Conservation (phyloP, 92 coral and sea anemone species). For the Epizoanthus rinbou region DNA sequence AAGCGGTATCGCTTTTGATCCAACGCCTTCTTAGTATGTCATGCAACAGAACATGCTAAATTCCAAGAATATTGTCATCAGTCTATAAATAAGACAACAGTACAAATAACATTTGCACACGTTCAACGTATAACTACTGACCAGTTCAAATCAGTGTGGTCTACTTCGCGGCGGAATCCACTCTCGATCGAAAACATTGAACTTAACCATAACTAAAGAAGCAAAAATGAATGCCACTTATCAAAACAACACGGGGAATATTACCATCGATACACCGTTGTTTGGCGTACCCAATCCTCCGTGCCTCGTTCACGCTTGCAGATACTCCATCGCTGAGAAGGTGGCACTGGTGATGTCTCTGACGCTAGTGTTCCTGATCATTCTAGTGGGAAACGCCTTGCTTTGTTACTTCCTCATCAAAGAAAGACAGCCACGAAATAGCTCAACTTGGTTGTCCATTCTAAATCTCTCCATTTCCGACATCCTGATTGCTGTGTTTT, state of each 20-base stretch:
- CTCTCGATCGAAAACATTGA: too few species aligned
- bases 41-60: background rate
- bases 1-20: background rate
- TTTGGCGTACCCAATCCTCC: background rate
- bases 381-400: background rate
- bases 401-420: background rate
- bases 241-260: background rate
- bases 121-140: background rate
- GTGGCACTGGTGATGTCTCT: background rate
- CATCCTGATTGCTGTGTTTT: background rate
- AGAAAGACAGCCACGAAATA: background rate
- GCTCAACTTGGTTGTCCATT: background rate
- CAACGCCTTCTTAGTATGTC: background rate
- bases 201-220: background rate
- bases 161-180: background rate
- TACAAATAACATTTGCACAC: background rate
- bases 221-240: background rate
- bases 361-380: background rate
- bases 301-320: background rate
- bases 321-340: background rate
- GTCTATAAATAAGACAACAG: background rate
- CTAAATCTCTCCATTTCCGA: background rate
- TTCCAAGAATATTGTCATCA: background rate
- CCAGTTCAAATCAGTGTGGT: background rate
- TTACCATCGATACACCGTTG: background rate